Evolutionary conservation across 2,888 invertebrate genomes (phyloP).

Genomic region (Apomyelois bistriatella): DNA sequence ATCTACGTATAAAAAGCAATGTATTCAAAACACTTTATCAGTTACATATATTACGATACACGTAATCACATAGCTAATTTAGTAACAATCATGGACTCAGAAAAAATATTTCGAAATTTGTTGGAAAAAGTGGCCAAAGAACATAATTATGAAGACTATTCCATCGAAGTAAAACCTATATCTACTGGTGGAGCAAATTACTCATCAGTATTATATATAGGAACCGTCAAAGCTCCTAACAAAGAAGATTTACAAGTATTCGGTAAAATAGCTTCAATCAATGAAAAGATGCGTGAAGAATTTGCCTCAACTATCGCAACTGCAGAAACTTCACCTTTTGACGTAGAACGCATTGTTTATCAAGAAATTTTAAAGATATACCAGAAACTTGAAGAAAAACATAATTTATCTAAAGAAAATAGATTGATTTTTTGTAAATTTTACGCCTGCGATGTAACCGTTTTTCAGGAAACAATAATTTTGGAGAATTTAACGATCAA

Average conservation of each 20-base stretch:
- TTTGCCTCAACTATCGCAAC: no score
- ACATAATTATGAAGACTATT: conserved; percentile 22
- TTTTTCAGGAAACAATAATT: conserved; percentile 26
- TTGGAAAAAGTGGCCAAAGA: conserved; percentile 31
- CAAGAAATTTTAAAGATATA: conserved; percentile 18
- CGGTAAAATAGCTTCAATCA: conserved; percentile 43
- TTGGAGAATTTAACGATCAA: conserved; percentile 35
- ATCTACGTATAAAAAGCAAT: no score
- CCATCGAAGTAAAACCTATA: conserved; percentile 28
- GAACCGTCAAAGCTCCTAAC: conserved; percentile 22
- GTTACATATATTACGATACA: no score
- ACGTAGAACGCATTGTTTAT: no score
- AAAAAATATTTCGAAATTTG: conserved; percentile 30
- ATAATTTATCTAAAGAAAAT: conserved; percentile 27
- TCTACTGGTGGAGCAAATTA: conserved; percentile 47
- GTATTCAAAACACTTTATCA: no score
- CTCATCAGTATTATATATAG: conserved; percentile 38
- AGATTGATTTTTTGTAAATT: conserved; percentile 25
- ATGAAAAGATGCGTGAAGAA: conserved; percentile 26
- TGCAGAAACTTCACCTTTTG: no score
- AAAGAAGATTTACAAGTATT: conserved; percentile 37
- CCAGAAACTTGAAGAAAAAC: conserved; percentile 25
- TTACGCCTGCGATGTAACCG: conserved; percentile 27
- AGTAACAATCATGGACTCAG: conserved; percentile 25
- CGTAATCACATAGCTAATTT: no score